phyloP scores from a whole-genome alignment of 64 coral and sea anemone species.

The Porites australiensis region DNA sequence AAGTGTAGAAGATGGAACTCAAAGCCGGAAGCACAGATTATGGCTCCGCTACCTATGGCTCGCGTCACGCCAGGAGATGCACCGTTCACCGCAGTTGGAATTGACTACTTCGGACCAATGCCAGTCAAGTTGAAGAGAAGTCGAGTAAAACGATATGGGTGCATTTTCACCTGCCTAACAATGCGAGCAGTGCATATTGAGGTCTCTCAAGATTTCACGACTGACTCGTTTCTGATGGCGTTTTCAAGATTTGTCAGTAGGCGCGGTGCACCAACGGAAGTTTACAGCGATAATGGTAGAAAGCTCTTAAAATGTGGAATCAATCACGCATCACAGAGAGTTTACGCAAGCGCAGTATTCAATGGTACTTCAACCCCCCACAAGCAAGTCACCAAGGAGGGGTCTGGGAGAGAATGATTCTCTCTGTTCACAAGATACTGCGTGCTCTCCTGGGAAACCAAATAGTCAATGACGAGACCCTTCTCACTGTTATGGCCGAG shows the following conservation, averaged over 20 bases:
- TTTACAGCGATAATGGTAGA: slow-evolving; percentile 48
- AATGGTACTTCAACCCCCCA: slow-evolving; percentile 52
- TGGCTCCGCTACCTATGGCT: neutral
- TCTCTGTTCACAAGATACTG: slow-evolving; percentile 25
- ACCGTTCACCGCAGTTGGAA: slow-evolving; percentile 26
- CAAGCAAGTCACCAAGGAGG: slow-evolving; percentile 24
- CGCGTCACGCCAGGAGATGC: neutral
- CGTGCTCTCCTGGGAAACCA: neutral
- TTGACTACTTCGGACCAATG: slow-evolving; percentile 32
- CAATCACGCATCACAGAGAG: slow-evolving; percentile 5
- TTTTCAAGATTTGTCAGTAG: slow-evolving; percentile 54
- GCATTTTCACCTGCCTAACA: slow-evolving; percentile 32
- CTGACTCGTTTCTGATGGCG: slow-evolving; percentile 20
- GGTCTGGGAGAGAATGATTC: slow-evolving; percentile 52
- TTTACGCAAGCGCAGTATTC: slow-evolving; percentile 4
- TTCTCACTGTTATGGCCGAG: slow-evolving; percentile 13
- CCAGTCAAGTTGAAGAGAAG: slow-evolving; percentile 3
- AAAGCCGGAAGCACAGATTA: too few species aligned
- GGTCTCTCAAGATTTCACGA: slow-evolving; percentile 17
- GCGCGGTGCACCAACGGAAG: neutral
- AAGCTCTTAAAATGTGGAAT: slow-evolving; percentile 21
- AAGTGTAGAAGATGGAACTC: too few species aligned
- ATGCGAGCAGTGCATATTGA: too few species aligned
- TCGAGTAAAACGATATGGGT: slow-evolving; percentile 23
- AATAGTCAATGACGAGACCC: slow-evolving; percentile 51